phyloP scores from a whole-genome alignment of 2,888 invertebrate species.

The Limnephilus marmoratus region DNA sequence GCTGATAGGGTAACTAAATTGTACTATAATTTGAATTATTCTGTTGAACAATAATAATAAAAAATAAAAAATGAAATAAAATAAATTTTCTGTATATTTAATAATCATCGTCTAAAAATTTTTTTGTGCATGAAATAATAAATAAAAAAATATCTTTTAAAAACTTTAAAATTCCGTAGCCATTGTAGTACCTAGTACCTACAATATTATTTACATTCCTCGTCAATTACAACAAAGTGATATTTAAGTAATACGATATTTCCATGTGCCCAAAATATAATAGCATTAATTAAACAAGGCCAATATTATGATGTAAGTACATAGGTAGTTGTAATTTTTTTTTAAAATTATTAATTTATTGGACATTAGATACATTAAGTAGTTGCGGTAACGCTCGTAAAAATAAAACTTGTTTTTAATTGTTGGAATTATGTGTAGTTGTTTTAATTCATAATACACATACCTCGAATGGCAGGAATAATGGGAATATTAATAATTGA shows the following conservation, averaged over 20 bases:
- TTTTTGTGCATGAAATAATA: no score
- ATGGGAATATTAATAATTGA: background rate
- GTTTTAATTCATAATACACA: no score
- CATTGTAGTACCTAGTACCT: background rate
- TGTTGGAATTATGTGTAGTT: background rate
- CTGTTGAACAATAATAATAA: no score
- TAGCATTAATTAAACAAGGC: no score
- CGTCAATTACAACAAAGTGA: background rate
- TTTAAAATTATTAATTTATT: background rate
- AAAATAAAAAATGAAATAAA: no score
- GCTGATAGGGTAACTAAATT: no score
- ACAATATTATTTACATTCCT: background rate
- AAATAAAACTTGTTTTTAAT: no score
- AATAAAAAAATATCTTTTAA: no score
- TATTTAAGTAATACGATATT: background rate
- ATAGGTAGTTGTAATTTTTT: background rate
- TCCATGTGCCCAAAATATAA: background rate
- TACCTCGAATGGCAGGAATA: background rate
- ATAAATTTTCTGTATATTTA: no score
- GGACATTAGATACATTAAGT: background rate
- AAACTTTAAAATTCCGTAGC: background rate
- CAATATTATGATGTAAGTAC: background rate
- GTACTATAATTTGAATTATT: no score
- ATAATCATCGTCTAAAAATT: no score
- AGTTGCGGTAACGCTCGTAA: background rate